Base-by-base conservation (phyloP, 2,797 vertebrate species). In the Onychomys arenicola region DNA sequence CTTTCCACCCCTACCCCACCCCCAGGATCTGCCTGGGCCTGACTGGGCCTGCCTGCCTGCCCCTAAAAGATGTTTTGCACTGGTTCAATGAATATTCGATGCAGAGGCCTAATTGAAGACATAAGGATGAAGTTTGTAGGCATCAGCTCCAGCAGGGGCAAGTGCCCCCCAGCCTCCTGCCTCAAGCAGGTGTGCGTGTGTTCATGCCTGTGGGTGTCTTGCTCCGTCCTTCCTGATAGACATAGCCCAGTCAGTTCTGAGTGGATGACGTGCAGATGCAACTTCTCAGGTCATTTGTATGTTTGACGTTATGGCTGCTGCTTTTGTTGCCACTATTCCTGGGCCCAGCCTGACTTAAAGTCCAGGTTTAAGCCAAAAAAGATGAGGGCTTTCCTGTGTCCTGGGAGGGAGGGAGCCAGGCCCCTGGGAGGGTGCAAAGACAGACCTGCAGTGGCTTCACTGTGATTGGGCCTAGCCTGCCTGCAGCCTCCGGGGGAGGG, bases 221-320 rank as follows among this genome's bases (percentile, higher is more conserved):
- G 94, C 73, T 94, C 98, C 49, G 82, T 96, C 96, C 76, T 89
- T 98, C 98, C 97, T 98, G 95, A 98, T 98, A 98, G 98, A 98
- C 98, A 98, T 98, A 98, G 93, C 96, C 96, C 65, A 34, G 90
- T 34, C 75, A 19, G 98, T 98, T 97, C 98, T 93, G 97, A 97
- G 97, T 96, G 97, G 97, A 97, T 98, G 97, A 96, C 37, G 95
- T 98, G 55, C 97, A 98, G 98, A 97, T 98, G 97, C 96, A 96
- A 98, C 98, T 98, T 99, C 99, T 99, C 99, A 99, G 99, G 99
- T 99, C 98, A 98, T 99, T 99, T 99, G 98, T 99, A 98, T 98
- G 99, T 99, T 95, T 99, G 98, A 99, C 98, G 67, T 97, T 98
- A 98, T 92, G 97, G 97, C 97, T 98, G 96, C 97, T 98, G 97